Conservation (phyloP, 2,113 vertebrate genomes). For the Psilopsiagon aymara region DNA sequence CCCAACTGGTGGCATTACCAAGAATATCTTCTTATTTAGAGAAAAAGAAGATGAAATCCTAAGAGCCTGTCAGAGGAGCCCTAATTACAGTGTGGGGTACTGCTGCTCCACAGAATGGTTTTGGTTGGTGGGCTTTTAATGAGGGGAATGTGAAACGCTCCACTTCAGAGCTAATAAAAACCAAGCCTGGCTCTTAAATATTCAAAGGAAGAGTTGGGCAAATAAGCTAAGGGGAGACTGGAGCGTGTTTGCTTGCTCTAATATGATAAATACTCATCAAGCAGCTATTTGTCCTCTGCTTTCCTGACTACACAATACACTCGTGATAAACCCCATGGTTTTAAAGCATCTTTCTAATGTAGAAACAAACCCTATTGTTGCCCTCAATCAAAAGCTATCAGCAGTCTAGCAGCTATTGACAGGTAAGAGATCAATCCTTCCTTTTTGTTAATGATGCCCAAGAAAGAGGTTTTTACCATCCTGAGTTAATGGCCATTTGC, state of each 20-base stretch:
- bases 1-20: background rate
- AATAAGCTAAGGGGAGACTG: background rate
- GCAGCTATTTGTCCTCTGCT: background rate
- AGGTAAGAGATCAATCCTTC: background rate
- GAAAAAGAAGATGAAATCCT: background rate
- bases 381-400: background rate
- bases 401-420: background rate
- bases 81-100: background rate
- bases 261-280: background rate
- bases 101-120: background rate
- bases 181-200: background rate
- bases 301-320: background rate
- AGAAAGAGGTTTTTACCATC: slow-evolving; percentile 10
- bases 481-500: background rate
- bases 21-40: background rate
- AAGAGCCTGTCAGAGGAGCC: background rate
- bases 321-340: background rate
- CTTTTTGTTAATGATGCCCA: background rate
- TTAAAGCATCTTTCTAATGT: background rate
- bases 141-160: background rate
- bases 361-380: background rate
- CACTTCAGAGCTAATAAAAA: background rate
- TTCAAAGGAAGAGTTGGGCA: background rate
- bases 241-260: background rate
- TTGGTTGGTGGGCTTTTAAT: background rate